Evolutionary conservation across 2,888 invertebrate species (phyloP).

Genomic region (Chrysolina haemoptera): DNA sequence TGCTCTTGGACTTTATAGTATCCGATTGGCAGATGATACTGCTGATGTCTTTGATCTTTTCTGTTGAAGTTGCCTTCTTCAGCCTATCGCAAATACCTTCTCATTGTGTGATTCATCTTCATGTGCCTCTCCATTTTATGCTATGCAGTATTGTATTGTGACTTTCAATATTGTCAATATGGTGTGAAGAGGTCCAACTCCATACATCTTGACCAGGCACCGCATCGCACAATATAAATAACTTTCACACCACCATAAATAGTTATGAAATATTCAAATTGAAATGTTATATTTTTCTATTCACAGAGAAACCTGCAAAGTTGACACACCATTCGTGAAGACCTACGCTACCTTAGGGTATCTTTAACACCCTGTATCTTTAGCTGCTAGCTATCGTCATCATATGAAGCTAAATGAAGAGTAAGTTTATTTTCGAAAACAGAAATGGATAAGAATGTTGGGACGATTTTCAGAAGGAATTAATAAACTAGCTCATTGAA

Average conservation of each 20-base stretch:
- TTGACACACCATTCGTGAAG: constrained; percentile 93
- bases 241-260: background rate
- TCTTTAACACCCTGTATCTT: constrained; percentile 76
- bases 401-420: constrained; percentile 30
- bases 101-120: no score
- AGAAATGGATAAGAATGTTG: background rate
- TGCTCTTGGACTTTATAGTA: no score
- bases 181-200: constrained; percentile 1
- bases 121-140: no score
- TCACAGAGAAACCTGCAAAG: constrained; percentile 88
- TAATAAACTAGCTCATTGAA: no score
- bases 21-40: no score
- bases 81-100: no score
- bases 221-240: constrained; percentile 28
- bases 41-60: no score
- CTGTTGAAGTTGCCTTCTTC: no score
- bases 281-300: constrained; percentile 58
- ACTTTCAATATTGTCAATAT: no score
- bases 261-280: background rate
- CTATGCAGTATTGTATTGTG: no score
- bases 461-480: no score
- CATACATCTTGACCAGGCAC: constrained; percentile 36
- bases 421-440: constrained; percentile 17
- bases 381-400: constrained; percentile 27
- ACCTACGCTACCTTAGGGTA: constrained; percentile 95